A percentile compares a stretch with the other conserved stretches of the same genome.
Evolutionary conservation across 2,888 invertebrate species (phyloP).

Genomic region (Megastigmus dorsalis): DNA sequence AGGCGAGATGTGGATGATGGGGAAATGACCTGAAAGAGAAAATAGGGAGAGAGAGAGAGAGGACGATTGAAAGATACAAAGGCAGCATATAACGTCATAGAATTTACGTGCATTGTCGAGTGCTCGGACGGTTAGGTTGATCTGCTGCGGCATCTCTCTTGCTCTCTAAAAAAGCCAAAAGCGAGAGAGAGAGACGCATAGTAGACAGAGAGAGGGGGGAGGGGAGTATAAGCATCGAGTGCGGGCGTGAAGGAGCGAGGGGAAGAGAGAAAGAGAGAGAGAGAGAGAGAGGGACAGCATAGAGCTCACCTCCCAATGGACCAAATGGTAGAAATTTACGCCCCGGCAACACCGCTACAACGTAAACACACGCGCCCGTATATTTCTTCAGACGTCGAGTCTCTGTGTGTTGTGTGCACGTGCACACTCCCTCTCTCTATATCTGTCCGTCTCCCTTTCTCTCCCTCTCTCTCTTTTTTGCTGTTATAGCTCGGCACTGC

Average conservation of each 20-base stretch:
- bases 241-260: too few relatives aligned
- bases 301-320: not conserved
- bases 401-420: too few relatives aligned
- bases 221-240: not conserved
- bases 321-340: slow-evolving; percentile 16
- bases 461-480: not conserved
- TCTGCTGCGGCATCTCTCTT: slow-evolving; percentile 12
- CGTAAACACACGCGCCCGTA: slow-evolving; percentile 18
- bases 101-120: slow-evolving; percentile 33
- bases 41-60: too few relatives aligned
- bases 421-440: not conserved
- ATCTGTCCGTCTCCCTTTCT: not conserved
- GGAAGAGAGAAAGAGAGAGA: not conserved
- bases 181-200: not conserved
- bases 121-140: not conserved
- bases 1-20: too few relatives aligned
- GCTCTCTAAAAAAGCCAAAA: not conserved
- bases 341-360: not conserved
- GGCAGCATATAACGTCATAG: slow-evolving; percentile 38
- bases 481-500: too few relatives aligned
- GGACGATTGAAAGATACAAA: slow-evolving; percentile 30
- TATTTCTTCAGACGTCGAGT: not conserved
- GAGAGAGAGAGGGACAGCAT: not conserved
- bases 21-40: too few relatives aligned
- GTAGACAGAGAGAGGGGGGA: not conserved